Conservation (phyloP, 2,888 invertebrate genomes). For the Drosophila suboccidentalis region DNA sequence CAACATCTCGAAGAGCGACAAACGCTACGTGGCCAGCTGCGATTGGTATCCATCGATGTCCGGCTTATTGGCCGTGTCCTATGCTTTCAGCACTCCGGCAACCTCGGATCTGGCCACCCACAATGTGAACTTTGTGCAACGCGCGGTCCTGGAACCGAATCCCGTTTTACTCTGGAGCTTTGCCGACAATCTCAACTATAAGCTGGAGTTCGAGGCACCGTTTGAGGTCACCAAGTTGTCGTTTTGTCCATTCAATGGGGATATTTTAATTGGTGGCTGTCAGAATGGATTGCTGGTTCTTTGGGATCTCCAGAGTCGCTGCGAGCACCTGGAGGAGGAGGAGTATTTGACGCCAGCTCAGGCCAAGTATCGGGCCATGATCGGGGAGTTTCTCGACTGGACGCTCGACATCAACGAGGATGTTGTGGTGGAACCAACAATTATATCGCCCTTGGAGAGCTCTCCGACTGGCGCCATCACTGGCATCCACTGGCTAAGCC, state of each 20-base stretch:
- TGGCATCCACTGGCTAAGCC: slow-evolving; percentile 89
- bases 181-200: slow-evolving; percentile 89
- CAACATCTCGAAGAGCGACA: slow-evolving; percentile 88
- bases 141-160: slow-evolving; percentile 88
- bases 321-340: slow-evolving; percentile 88
- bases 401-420: slow-evolving; percentile 88
- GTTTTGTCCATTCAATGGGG: slow-evolving; percentile 90
- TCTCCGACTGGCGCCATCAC: slow-evolving; percentile 89
- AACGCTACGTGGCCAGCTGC: slow-evolving; percentile 89
- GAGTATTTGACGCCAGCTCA: slow-evolving; percentile 88
- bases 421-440: slow-evolving; percentile 88
- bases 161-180: slow-evolving; percentile 92
- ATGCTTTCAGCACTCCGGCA: slow-evolving; percentile 87
- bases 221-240: slow-evolving; percentile 89
- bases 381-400: slow-evolving; percentile 89
- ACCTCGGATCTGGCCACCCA: slow-evolving; percentile 73
- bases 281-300: slow-evolving; percentile 90
- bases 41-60: slow-evolving; percentile 91
- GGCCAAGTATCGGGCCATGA: slow-evolving; percentile 88
- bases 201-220: slow-evolving; percentile 89
- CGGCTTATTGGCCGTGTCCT: slow-evolving; percentile 90
- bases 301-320: slow-evolving; percentile 90
- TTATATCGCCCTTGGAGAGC: slow-evolving; percentile 88
- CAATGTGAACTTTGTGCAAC: slow-evolving; percentile 86
- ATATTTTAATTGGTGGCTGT: slow-evolving; percentile 90